Base-by-base conservation (phyloP, 2,113 vertebrate species). In the Hippocampus mohnikei region DNA sequence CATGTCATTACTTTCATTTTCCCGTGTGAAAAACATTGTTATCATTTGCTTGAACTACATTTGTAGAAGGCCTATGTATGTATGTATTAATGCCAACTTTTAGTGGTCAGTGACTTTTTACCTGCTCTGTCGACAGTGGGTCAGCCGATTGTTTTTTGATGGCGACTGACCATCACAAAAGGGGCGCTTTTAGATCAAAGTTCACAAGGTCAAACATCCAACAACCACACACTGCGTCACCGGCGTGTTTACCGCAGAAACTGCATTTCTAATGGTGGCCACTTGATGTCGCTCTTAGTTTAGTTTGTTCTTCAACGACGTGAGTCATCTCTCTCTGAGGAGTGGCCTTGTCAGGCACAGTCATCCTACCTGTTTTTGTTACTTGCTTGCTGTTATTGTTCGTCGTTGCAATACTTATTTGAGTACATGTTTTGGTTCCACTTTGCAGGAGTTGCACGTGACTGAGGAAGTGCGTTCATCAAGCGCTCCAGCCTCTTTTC, bases 211-310 rank as follows among this genome's bases (percentile, higher is more conserved):
- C 42, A 44, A 44, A 44, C 9, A 44, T 13, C 42, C 42, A 44
- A 11, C 12, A 44, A 44, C 42, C 42, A 44, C 42, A 37, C 33
- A 37, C 33, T 37, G 33, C 33, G 33, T 37, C 33, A 37, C 33
- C 16, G 21, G 23, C n/a, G n/a, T 25, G 55, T 58, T 23, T 11
- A 27, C 6, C 8, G 1, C 20, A 3, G 1, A 55, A 23, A 18
- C 12, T 64, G 69, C 37, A 50, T n/a, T 1, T 13, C 33, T 8
- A 58, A 7, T 6, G 20, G 0, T 72, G 65, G 8, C 78, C 90
- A 86, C 87, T 79, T 78, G 85, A 72, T 84, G 87, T 72, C 71
- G 46, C 66, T 86, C 50, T 86, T 67, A 63, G 53, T 70, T 21
- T 23, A 69, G 3, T 13, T 66, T 71, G 52, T 72, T 21, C 33